Conservation (phyloP, 2,113 vertebrate genomes). For the Vicugna pacos region DNA sequence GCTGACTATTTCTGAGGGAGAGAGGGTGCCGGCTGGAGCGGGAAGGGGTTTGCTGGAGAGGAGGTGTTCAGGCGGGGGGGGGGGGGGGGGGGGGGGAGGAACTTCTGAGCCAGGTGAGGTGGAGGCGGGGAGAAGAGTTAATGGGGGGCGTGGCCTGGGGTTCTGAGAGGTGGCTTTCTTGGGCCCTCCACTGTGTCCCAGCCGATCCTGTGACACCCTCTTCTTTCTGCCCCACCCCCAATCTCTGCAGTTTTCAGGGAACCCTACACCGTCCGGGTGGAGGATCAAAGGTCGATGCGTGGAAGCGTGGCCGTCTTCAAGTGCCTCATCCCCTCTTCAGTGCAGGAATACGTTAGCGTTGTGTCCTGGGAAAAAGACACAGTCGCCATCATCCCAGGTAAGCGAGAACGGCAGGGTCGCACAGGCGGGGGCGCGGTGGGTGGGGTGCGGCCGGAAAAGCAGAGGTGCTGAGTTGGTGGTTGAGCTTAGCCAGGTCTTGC, state of each 20-base stretch:
- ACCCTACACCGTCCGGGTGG: slow-evolving; percentile 99
- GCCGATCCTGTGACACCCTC: not conserved
- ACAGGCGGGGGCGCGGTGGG: fast-evolving
- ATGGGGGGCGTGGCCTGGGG: not conserved
- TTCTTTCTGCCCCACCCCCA: not conserved
- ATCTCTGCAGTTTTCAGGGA: slow-evolving; percentile 96
- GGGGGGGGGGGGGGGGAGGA: not conserved
- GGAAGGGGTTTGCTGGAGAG: not conserved
- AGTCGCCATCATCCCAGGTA: slow-evolving; percentile 98
- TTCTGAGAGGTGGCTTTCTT: not conserved
- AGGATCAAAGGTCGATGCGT: slow-evolving; percentile 99
- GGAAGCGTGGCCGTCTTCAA: slow-evolving; percentile 99
- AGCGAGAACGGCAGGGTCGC: slow-evolving; percentile 13
- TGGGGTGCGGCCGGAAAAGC: too few species aligned
- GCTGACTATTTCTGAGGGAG: not conserved
- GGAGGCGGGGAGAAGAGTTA: not conserved
- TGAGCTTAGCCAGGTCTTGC: not conserved
- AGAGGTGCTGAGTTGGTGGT: not conserved
- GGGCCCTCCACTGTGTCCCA: not conserved
- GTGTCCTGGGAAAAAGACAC: slow-evolving; percentile 99
- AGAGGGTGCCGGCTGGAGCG: not conserved
- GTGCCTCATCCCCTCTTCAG: slow-evolving; percentile 99
- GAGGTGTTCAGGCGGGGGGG: not conserved
- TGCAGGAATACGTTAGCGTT: slow-evolving; percentile 99
- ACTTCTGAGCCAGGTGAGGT: not conserved